Conservation (phyloP, 2,797 vertebrate genomes). For the Anguilla anguilla region DNA sequence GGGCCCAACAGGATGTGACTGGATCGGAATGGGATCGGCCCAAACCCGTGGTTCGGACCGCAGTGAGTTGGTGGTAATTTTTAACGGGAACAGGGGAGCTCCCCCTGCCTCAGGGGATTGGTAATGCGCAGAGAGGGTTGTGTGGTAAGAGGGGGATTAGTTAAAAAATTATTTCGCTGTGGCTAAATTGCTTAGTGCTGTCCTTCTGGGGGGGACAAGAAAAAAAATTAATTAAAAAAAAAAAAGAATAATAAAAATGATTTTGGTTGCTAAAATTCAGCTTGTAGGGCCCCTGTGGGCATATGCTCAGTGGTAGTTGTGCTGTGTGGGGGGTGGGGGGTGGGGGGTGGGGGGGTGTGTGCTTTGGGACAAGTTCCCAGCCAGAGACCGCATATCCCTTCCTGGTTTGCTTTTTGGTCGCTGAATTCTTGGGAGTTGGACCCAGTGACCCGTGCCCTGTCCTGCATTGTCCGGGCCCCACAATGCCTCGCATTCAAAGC, state of each 20-base stretch:
- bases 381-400: not conserved
- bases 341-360: not conserved
- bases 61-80: not conserved
- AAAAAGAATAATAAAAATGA: too few relatives aligned
- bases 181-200: not conserved
- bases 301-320: not conserved
- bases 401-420: not conserved
- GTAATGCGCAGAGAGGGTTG: too few relatives aligned
- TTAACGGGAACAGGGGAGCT: not conserved
- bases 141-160: too few relatives aligned
- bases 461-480: slow-evolving; percentile 12
- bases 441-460: not conserved
- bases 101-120: not conserved
- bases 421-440: not conserved
- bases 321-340: not conserved
- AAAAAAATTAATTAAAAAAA: not conserved
- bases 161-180: not conserved
- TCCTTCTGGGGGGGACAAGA: too few relatives aligned
- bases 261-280: not conserved
- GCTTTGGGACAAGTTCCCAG: not conserved
- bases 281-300: not conserved
- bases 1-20: not conserved
- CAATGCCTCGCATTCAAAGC: slow-evolving; percentile 12
- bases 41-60: not conserved
- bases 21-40: too few relatives aligned